A percentile compares a stretch with the other conserved stretches of the same genome.
Evolutionary conservation across 2,113 vertebrate genomes (phyloP).

Genomic region (rat (Rattus norvegicus)): GRCr8 NC_086024.1:61810501-61811000

Average conservation of each 20-base stretch:
- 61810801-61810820: background rate
- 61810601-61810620: background rate
- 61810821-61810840: background rate
- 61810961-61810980: background rate
- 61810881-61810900: background rate
- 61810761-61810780: background rate
- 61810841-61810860: background rate
- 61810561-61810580: background rate
- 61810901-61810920: background rate
- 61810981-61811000: background rate
- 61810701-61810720: background rate
- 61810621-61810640: background rate
- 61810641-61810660: background rate
- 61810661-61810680: background rate
- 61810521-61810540: background rate
- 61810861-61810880: background rate
- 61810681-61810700: background rate
- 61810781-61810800: background rate
- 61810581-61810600: background rate
- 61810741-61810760: background rate
- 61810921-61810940: background rate
- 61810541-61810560: background rate
- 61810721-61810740: background rate
- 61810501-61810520: background rate
- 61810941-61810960: fast-evolving